phyloP scores from a whole-genome alignment of 2,797 vertebrate species.

The Sebastes hubbsi region DNA sequence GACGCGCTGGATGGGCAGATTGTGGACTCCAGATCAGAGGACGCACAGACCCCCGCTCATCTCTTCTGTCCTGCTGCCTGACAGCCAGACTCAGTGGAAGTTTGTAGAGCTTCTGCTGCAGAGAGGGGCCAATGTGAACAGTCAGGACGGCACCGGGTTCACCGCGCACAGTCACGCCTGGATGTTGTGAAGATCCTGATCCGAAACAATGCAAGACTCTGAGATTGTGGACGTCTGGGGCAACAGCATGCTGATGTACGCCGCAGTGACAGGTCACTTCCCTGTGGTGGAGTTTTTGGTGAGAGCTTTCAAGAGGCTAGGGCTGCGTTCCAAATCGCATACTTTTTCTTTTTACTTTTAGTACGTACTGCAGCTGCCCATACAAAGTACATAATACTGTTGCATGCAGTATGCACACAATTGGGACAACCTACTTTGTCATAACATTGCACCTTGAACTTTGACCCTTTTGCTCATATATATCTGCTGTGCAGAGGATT shows the following conservation, averaged over 20 bases:
- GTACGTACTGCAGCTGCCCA: too few species aligned
- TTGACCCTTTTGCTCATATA: too few species aligned
- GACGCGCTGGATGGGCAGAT: conserved; percentile 80
- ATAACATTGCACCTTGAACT: too few species aligned
- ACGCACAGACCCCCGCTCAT: conserved; percentile 77
- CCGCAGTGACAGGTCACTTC: conserved; percentile 66
- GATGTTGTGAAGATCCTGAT: conserved; percentile 79
- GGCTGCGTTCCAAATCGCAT: too few species aligned
- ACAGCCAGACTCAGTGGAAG: conserved; percentile 47
- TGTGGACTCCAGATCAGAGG: conserved; percentile 70
- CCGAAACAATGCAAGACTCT: conserved; percentile 72
- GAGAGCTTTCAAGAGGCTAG: conserved; percentile 78
- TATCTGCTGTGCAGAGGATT: too few species aligned
- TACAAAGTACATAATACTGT: too few species aligned
- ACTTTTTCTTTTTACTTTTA: too few species aligned
- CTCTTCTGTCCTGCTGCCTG: conserved; percentile 26
- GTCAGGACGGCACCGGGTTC: conserved; percentile 69
- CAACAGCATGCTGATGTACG: conserved; percentile 80
- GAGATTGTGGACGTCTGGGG: conserved; percentile 78
- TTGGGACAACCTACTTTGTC: too few species aligned
- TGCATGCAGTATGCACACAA: too few species aligned
- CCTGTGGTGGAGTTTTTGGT: conserved; percentile 75
- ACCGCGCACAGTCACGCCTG: conserved; percentile 79
- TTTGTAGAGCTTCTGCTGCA: conserved; percentile 79
- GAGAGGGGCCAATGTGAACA: conserved; percentile 76